Evolutionary conservation across 2,888 invertebrate genomes (phyloP).

Genomic region (Melinopterus prodromus): DNA sequence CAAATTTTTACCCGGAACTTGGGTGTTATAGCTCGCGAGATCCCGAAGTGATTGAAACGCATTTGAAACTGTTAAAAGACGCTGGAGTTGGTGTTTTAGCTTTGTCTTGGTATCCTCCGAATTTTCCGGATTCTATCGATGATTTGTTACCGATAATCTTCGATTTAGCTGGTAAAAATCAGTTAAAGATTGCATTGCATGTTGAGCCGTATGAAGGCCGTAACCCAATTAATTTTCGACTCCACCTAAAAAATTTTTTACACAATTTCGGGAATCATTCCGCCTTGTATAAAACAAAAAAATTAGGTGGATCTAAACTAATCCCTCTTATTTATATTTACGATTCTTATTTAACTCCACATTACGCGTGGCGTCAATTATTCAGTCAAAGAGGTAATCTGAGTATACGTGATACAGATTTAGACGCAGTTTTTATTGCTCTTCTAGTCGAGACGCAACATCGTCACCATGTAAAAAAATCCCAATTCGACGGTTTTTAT

Average conservation of each 20-base stretch:
- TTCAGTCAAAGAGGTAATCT: constrained; percentile 57
- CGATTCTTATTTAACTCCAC: constrained; percentile 66
- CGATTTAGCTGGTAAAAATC: constrained; percentile 56
- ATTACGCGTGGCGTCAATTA: constrained; percentile 64
- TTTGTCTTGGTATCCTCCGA: constrained; percentile 66
- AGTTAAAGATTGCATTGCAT: constrained; percentile 65
- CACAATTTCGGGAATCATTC: constrained; percentile 64
- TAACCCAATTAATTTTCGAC: constrained; percentile 61
- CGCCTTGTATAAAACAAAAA: constrained; percentile 64
- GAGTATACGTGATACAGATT: constrained; percentile 63
- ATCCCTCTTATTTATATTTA: constrained; percentile 69
- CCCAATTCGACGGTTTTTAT: constrained; percentile 67
- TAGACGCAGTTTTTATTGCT: constrained; percentile 67
- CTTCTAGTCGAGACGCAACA: constrained; percentile 65
- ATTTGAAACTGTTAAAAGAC: constrained; percentile 62
- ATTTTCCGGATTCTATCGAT: constrained; percentile 52
- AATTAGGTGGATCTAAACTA: constrained; percentile 46
- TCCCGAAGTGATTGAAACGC: constrained; percentile 58
- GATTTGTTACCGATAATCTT: constrained; percentile 50
- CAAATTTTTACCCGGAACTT: constrained; percentile 64
- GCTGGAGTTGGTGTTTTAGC: constrained; percentile 64
- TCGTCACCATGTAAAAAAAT: constrained; percentile 62
- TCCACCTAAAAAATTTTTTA: constrained; percentile 59
- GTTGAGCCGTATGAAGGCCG: constrained; percentile 66
- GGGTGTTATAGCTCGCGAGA: constrained; percentile 66